phyloP scores from a whole-genome alignment of 1,140 invertebrate genomes.

The Heliconius congener region DNA sequence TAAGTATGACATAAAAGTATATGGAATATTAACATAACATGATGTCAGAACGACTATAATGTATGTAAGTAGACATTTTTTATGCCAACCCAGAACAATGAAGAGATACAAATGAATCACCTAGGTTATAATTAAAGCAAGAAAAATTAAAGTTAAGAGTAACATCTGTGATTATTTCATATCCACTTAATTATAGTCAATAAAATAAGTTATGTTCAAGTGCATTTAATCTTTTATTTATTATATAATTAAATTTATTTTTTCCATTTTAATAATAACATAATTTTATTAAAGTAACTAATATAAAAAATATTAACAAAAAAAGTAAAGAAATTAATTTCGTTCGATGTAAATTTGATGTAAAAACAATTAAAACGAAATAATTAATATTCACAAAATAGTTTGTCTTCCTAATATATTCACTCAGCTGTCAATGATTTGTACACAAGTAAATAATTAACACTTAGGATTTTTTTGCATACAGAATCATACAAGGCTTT shows the following conservation, averaged over 20 bases:
- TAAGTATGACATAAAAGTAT: slow-evolving; percentile 1
- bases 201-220: background rate
- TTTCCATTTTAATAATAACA: background rate
- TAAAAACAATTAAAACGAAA: background rate
- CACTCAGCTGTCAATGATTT: background rate
- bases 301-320: no score
- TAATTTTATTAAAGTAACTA: background rate
- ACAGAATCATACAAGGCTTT: background rate
- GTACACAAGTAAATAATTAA: background rate
- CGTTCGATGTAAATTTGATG: no score
- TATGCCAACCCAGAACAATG: background rate
- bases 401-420: slow-evolving; percentile 3
- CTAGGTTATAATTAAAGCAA: background rate
- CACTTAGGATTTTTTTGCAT: background rate
- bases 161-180: slow-evolving; percentile 3
- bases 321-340: no score
- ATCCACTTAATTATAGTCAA: background rate
- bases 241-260: background rate
- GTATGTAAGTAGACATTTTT: background rate
- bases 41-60: background rate
- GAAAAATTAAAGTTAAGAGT: background rate
- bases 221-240: background rate
- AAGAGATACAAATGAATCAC: background rate
- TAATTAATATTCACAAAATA: background rate
- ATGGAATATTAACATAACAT: background rate